A percentile compares a stretch with the other conserved stretches of the same genome.
phyloP scores from a whole-genome alignment of 2,888 invertebrate genomes.

The Drosophila pegasa region DNA sequence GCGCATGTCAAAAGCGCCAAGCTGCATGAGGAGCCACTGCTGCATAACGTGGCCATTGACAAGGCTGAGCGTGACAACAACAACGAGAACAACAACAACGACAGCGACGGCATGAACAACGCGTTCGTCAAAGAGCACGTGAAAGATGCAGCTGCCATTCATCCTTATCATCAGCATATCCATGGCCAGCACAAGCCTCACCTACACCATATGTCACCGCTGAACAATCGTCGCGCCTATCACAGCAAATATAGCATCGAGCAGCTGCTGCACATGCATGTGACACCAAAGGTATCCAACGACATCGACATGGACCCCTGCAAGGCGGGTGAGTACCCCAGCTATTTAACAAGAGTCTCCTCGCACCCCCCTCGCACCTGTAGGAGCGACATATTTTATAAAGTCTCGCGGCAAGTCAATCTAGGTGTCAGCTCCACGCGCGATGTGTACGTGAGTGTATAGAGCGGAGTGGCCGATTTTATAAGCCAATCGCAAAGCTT shows the following conservation, averaged over 20 bases:
- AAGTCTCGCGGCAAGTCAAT: constrained; percentile 37
- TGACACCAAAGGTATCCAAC: constrained; percentile 88
- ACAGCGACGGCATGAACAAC: no score
- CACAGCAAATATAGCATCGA: constrained; percentile 87
- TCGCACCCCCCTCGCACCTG: neutral
- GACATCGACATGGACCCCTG: constrained; percentile 94
- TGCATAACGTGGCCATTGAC: constrained; percentile 40
- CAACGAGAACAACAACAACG: neutral
- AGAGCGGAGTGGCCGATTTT: neutral
- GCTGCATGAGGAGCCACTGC: constrained; percentile 52
- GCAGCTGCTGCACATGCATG: constrained; percentile 88
- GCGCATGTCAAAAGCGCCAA: constrained; percentile 81
- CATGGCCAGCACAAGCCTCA: constrained; percentile 49
- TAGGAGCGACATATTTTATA: constrained; percentile 4
- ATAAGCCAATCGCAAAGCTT: constrained; percentile 44
- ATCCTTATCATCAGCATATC: constrained; percentile 30
- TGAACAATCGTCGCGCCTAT: constrained; percentile 65
- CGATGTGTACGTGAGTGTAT: neutral
- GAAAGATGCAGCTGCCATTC: constrained; percentile 29
- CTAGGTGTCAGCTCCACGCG: constrained; percentile 17
- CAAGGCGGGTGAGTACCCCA: constrained; percentile 90
- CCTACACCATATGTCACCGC: constrained; percentile 36
- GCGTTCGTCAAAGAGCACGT: constrained; percentile 18
- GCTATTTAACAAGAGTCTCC: neutral
- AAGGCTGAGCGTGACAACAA: constrained; percentile 23